These are phyloP conservation scores for Chelon labrosus DNA, from an alignment of 2,797 vertebrate genomes.

Conservation along the genomic window DNA sequence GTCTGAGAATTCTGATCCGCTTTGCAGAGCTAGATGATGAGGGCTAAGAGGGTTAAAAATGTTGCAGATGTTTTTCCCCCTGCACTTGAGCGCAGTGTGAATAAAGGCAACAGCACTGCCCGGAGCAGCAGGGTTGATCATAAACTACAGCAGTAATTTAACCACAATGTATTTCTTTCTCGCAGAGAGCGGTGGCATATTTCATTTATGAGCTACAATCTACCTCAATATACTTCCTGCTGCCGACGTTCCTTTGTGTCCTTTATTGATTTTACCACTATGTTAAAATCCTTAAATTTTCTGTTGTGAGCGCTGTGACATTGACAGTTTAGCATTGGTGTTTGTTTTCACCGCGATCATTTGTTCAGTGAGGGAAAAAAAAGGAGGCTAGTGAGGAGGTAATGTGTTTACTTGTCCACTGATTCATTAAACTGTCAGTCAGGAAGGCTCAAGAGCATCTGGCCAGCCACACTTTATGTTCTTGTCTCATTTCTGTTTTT, in stretches of 20 bases:
- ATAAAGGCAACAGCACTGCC: slow-evolving; percentile 51
- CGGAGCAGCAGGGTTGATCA: slow-evolving; percentile 56
- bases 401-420: slow-evolving; percentile 32
- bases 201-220: slow-evolving; percentile 71
- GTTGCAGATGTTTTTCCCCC: slow-evolving; percentile 39
- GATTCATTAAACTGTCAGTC: slow-evolving; percentile 58
- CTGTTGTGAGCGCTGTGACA: slow-evolving; percentile 35
- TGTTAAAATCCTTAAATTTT: slow-evolving; percentile 65
- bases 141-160: slow-evolving; percentile 75
- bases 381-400: slow-evolving; percentile 16
- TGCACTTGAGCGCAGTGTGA: slow-evolving; percentile 48
- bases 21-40: slow-evolving; percentile 34
- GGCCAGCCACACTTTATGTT: slow-evolving; percentile 10
- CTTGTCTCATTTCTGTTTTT: neutral
- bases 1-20: slow-evolving; percentile 21
- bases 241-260: slow-evolving; percentile 63
- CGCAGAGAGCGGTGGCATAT: slow-evolving; percentile 62
- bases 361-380: slow-evolving; percentile 11
- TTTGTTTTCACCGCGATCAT: slow-evolving; percentile 40
- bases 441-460: slow-evolving; percentile 8
- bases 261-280: slow-evolving; percentile 70
- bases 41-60: slow-evolving; percentile 55
- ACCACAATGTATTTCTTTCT: slow-evolving; percentile 67
- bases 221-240: slow-evolving; percentile 60
- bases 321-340: slow-evolving; percentile 47